A percentile compares a stretch with the other conserved stretches of the same genome.
These are phyloP conservation scores for Phycodurus eques DNA, from an alignment of 2,113 vertebrate species.

Conservation along the genomic window DNA sequence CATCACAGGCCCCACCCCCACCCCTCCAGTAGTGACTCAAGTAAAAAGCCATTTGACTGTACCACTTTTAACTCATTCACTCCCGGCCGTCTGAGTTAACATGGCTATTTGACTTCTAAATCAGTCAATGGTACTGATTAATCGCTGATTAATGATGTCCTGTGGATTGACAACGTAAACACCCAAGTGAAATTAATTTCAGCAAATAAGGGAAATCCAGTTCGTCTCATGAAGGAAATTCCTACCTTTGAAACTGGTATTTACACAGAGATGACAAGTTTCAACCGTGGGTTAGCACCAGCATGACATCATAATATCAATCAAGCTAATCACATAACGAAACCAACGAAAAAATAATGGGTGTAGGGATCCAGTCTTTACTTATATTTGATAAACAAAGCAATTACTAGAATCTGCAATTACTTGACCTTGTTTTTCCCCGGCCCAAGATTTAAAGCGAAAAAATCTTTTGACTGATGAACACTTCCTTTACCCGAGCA, in stretches of 20 bases:
- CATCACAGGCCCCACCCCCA: background rate
- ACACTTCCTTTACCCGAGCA: too few relatives aligned
- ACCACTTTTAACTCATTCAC: too few relatives aligned
- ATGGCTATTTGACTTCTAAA: too few relatives aligned
- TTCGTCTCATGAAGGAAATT: slow-evolving; percentile 17
- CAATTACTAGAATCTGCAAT: too few relatives aligned
- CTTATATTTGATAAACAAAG: slow-evolving; percentile 29
- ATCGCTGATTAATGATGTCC: slow-evolving; percentile 13
- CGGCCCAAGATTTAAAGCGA: too few relatives aligned
- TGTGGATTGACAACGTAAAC: slow-evolving; percentile 9
- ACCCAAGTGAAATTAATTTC: slow-evolving; percentile 12
- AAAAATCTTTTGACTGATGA: too few relatives aligned
- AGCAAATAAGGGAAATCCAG: slow-evolving; percentile 22
- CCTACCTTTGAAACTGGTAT: slow-evolving; percentile 13
- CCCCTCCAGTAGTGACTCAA: too few relatives aligned
- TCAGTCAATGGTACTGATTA: background rate
- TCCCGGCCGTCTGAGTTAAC: too few relatives aligned
- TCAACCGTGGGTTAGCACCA: slow-evolving; percentile 18
- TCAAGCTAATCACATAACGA: slow-evolving; percentile 6
- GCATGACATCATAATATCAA: slow-evolving; percentile 7
- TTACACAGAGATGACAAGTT: slow-evolving; percentile 19
- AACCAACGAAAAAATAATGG: too few relatives aligned
- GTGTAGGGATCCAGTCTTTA: slow-evolving; percentile 10
- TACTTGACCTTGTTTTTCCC: too few relatives aligned
- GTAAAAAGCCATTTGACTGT: too few relatives aligned